Evolutionary conservation across 2,888 invertebrate genomes (phyloP), one percentile per base, ranked within the genome.

Genomic region (Pemphredon lugubris): DNA sequence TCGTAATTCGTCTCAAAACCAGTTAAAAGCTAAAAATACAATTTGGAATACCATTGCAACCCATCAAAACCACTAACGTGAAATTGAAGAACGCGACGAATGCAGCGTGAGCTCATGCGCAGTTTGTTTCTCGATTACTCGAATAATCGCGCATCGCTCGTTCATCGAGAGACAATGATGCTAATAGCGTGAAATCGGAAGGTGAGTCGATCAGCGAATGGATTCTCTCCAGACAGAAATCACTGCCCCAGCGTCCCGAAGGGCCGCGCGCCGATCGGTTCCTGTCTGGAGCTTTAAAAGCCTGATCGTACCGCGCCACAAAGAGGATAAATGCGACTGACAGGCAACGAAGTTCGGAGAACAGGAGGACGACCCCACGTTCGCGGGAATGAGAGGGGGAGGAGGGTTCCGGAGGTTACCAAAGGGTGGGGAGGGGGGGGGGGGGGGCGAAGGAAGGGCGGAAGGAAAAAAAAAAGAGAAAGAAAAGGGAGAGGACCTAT

Each of bases 321-420:
- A 75, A 75, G 71, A 67, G 71, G 71, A 75, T 72, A 75, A 64
- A 75, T 71, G 72, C 71, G 71, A 54, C 59, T 75, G 75, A 75
- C 71, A 67, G 75, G 48, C 63, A 47, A 64, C 57, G 23, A 75
- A 72, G 70, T 71, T 75, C 67, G 61, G 48, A 34, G 57, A 64
- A 57, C 55, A 59, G 59, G 65, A 11, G 57, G 44, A 34, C 13
- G 61, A 44, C 16, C 51, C 44, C 50, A 48, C 40, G 32, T 44
- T 11, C 30, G 54, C 9, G 6, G 51, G 42, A 18, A 53, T 20
- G 55, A 67, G 47, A 30, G 32, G 14, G 18, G 18, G 45, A 20
- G 42, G 50, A 26, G 23, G 44, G 39, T 18, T 18, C 16, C 40
- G 20, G 44, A 47, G 6, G 48, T 13, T 26, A 26, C 16, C 21